These are phyloP conservation scores for Sylvilagus floridanus DNA, from an alignment of 2,797 vertebrate genomes.

Conservation along the genomic window DNA sequence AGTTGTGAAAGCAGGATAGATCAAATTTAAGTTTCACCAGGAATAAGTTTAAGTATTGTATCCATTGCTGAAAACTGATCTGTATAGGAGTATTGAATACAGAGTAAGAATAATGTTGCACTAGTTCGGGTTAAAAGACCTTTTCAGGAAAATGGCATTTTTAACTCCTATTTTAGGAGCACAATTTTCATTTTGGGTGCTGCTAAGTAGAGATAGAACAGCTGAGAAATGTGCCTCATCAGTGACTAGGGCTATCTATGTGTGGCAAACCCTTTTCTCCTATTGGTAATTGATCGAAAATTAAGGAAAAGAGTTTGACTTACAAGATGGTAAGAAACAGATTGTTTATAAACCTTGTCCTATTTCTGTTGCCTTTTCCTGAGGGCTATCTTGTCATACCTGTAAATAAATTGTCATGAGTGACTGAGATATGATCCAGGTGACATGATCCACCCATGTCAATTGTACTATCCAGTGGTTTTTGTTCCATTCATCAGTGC, in stretches of 20 bases:
- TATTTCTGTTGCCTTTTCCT: not conserved
- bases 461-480: not conserved
- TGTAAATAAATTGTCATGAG: not conserved
- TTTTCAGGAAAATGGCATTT: not conserved
- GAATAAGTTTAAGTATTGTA: not conserved
- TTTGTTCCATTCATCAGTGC: not conserved
- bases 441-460: not conserved
- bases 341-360: not conserved
- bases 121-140: not conserved
- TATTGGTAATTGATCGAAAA: conserved; percentile 35
- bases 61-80: conserved; percentile 6
- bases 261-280: not conserved
- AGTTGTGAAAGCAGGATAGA: not conserved
- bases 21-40: not conserved
- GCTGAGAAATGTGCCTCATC: not conserved
- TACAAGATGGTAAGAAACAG: not conserved
- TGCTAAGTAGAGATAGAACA: not conserved
- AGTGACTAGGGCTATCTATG: not conserved
- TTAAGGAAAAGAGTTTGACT: not conserved
- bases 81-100: not conserved
- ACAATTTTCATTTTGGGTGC: not conserved
- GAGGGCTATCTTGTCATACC: not conserved
- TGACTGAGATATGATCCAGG: not conserved
- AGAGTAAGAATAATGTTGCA: not conserved
- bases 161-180: not conserved